Evolutionary conservation across 2,797 vertebrate genomes (phyloP), one percentile per base, ranked within the genome.

Genomic region (Tolypeutes matacus): DNA sequence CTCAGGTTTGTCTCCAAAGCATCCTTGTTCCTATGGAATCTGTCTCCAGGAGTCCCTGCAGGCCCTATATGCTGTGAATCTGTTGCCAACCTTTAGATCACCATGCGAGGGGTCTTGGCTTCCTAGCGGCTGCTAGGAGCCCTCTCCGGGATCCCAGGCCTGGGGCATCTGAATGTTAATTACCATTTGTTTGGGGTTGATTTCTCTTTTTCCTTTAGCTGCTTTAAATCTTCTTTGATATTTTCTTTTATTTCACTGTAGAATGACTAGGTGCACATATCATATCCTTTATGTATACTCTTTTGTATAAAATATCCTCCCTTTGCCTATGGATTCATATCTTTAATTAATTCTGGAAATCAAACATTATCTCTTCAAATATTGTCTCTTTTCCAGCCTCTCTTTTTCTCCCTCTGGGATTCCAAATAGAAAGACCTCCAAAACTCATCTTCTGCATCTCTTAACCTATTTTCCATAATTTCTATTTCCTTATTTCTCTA

Each of bases 1-100:
- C 98, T 99, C 98, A 99, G 95, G 97, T 98, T 99, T 94, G 98
- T 97, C 98, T 99, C 99, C 97, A 99, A 98, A 78, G 99, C 98
- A 95, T 99, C 99, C 96, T 99, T 99, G 11, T 46, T 46, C 46
- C 46, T 46, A 11, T 8, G 46, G 46, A 46, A 46, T 46, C 46
- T 9, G 46, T 46, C 46, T 46, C 46, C 46, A 46, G 11, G 42
- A 46, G 42, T 9, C 42, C 5, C 42, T 46, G 42, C 42, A 46
- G 42, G 9, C 9, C 42, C 42, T 9, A 9, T 5, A 46, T 46
- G 42, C 42, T 46, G 42, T 46, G 42, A 9, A 46, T 46, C 42
- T 46, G 9, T 46, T 46, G 42, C 42, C 42, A 46, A 46, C 5
- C 42, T 46, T 9, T 46, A 9, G 42, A 46, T 46, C 5, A 46